Evolutionary conservation across 2,797 vertebrate genomes (phyloP), one percentile per base, ranked within the genome.

Genomic region (Peromyscus melanophrys): DNA sequence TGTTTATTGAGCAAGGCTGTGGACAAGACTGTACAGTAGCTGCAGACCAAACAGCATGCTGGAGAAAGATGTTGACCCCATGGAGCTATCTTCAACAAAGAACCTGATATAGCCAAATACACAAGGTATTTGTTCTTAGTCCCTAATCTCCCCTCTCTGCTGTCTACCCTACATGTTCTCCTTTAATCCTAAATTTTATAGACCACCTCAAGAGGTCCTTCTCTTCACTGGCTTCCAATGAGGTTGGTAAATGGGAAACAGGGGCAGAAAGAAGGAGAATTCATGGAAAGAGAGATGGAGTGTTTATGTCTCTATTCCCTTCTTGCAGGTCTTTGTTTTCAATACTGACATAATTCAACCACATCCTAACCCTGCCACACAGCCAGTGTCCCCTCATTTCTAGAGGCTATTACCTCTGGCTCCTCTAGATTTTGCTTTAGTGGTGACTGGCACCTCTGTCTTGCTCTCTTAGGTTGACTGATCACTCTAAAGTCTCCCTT

Each of bases 401-500:
- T 69, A 27, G 43, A 19, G 37, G 19, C 27, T 84, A 16, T 6
- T 43, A 5, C 3, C 46, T 10, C 6, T 67, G 49, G 12, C 16
- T 2, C 12, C 6, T 77, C 5, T 80, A 52, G 7, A 3, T 40
- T 4, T 23, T 1, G 14, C 43, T 31, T 23, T 21, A 4, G 1
- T 61, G 37, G 25, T 10, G 14, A 8, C 40, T 67, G 40, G 2
- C 40, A 4, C 49, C 27, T 88, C 34, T 14, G 27, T 73, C 13
- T 23, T 49, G 9, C 3, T 55, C 13, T 4, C 34, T 57, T 49
- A 52, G 17, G 55, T 43, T 73, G 31, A 5, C 29, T 81, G 13
- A 13, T 57, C 43, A 71, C 37, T 55, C 31, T 29, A 55, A 14
- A 6, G 27, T 65, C 4, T 46, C 25, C 46, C 34, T 71, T 78